Evolutionary conservation across 2,888 invertebrate genomes (phyloP).

Genomic region (Dolichomitus sp.): DNA sequence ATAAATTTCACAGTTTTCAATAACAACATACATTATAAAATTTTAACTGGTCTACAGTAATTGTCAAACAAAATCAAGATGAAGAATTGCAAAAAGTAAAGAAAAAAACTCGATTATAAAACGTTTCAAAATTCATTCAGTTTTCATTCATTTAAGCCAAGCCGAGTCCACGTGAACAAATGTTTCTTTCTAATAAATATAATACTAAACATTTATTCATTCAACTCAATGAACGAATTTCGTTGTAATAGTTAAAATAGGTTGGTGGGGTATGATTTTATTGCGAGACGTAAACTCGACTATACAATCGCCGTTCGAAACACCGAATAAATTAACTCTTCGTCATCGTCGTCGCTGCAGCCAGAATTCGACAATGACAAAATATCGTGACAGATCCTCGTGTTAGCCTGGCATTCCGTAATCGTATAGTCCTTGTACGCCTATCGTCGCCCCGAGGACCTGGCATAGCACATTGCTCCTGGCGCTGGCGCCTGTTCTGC

Average conservation of each 20-base stretch:
- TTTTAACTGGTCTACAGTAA: no score
- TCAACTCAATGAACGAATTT: no score
- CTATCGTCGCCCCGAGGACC: conserved; percentile 59
- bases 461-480: conserved; percentile 82
- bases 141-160: no score
- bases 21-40: background rate
- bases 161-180: no score
- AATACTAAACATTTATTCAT: no score
- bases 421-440: conserved; percentile 50
- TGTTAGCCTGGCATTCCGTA: conserved; percentile 57
- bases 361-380: conserved; percentile 54
- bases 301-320: background rate
- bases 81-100: no score
- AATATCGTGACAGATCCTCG: conserved; percentile 68
- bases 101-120: no score
- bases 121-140: no score
- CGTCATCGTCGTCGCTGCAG: conserved; percentile 6
- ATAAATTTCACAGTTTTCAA: background rate
- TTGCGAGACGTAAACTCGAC: background rate
- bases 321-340: conserved; percentile 15
- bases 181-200: no score
- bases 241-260: no score
- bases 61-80: no score
- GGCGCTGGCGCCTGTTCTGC: conserved; percentile 42
- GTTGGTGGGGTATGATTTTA: background rate